These are phyloP conservation scores for Ataeniobius toweri DNA, from an alignment of 2,797 vertebrate genomes.

Conservation along the genomic window DNA sequence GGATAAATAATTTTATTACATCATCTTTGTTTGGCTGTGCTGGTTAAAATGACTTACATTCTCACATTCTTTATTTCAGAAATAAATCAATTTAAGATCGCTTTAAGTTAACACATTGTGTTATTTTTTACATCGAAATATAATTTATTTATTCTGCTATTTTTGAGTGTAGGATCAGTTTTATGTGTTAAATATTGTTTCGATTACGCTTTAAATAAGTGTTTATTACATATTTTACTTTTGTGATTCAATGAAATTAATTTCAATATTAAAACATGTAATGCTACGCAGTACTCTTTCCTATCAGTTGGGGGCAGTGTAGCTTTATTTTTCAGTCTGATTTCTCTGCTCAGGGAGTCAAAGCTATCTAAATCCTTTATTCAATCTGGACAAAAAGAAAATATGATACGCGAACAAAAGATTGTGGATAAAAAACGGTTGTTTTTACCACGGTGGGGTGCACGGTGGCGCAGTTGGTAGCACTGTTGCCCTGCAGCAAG, in stretches of 20 bases:
- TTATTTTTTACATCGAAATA: background rate
- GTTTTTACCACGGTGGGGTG: no score
- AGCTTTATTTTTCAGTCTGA: conserved; percentile 17
- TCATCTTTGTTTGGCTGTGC: background rate
- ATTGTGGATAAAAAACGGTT: no score
- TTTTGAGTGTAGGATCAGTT: background rate
- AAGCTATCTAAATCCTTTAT: background rate
- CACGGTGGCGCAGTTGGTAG: no score
- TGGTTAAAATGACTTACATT: no score
- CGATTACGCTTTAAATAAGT: background rate
- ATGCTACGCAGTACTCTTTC: background rate
- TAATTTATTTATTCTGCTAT: background rate
- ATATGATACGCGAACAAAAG: background rate
- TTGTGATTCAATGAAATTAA: background rate
- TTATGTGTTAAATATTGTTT: background rate
- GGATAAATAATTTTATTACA: background rate
- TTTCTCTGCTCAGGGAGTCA: background rate
- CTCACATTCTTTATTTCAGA: no score
- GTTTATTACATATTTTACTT: background rate
- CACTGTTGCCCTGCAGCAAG: no score
- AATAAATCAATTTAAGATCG: background rate
- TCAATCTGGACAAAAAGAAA: conserved; percentile 29
- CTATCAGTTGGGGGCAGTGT: conserved; percentile 47
- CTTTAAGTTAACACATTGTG: background rate
- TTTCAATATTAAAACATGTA: background rate